Conservation (phyloP, 2,113 vertebrate species). For the pig (Sus scrofa) region T2T-Sscrofa CM000829.6:37771501-37772000, state of each 20-base stretch:
- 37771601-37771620: background rate
- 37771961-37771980: background rate
- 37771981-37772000: background rate
- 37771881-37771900: background rate
- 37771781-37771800: background rate
- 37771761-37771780: background rate
- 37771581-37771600: background rate
- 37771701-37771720: background rate
- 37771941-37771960: background rate
- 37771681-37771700: background rate
- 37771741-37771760: background rate
- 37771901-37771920: background rate
- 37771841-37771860: background rate
- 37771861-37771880: background rate
- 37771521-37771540: background rate
- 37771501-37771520: background rate
- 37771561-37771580: background rate
- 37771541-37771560: background rate
- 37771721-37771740: background rate
- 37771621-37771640: background rate
- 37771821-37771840: background rate
- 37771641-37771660: background rate
- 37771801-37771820: background rate
- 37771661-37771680: background rate
- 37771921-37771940: background rate